A percentile compares a stretch with the other conserved stretches of the same genome.
Conservation (phyloP, 2,113 vertebrate genomes). For the Bubo bubo region DNA sequence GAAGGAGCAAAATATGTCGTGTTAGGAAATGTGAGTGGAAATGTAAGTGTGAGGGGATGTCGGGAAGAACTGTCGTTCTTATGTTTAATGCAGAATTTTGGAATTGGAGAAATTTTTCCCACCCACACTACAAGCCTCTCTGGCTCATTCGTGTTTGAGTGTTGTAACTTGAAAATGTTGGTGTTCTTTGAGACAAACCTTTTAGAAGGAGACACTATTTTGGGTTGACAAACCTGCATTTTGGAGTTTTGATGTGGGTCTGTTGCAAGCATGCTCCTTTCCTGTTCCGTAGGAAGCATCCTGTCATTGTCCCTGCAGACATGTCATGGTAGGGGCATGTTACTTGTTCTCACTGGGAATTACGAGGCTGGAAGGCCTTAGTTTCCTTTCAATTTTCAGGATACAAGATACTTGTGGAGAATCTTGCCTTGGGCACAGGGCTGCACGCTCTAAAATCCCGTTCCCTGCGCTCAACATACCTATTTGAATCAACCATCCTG, state of each 20-base stretch:
- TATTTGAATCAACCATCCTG: neutral
- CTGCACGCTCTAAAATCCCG: neutral
- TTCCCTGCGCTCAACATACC: neutral
- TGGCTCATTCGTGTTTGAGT: neutral
- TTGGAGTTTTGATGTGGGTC: neutral
- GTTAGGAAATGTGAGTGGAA: neutral
- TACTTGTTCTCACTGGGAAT: neutral
- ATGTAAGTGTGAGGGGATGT: neutral
- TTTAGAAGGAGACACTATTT: neutral
- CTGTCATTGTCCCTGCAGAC: neutral
- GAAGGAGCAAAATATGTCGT: neutral
- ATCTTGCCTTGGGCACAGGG: neutral
- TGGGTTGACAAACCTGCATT: neutral
- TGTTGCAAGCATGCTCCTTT: neutral
- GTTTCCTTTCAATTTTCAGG: neutral
- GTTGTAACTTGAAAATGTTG: neutral
- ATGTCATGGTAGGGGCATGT: neutral
- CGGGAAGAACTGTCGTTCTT: neutral
- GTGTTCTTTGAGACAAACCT: neutral
- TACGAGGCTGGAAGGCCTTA: neutral
- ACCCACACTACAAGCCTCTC: rapidly evolving
- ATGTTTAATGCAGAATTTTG: neutral
- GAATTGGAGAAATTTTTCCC: neutral
- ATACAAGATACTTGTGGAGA: neutral
- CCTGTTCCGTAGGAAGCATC: constrained; percentile 10